These are phyloP conservation scores for Holcopasites calliopsidis DNA, from an alignment of 1,140 invertebrate genomes.

Conservation along the genomic window DNA sequence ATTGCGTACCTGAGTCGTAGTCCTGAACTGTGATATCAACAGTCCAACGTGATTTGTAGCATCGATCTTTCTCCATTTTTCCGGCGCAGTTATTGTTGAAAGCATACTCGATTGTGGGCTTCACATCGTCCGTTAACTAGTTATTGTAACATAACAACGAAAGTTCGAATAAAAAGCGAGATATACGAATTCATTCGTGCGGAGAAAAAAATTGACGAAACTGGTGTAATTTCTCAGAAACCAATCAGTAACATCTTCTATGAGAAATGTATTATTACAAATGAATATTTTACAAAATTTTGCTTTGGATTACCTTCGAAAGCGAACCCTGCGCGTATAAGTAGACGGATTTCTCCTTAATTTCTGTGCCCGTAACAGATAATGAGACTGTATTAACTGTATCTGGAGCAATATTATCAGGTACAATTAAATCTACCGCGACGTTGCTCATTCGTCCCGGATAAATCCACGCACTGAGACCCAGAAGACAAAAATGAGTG, in stretches of 20 bases:
- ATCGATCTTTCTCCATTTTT: conserved; percentile 72
- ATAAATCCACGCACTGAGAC: conserved; percentile 75
- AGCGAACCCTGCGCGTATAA: conserved; percentile 72
- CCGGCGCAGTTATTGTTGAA: conserved; percentile 81
- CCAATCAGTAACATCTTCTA: not conserved
- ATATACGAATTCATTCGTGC: too few species aligned
- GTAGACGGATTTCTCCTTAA: conserved; percentile 75
- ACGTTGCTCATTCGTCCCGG: conserved; percentile 80
- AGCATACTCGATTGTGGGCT: conserved; percentile 78
- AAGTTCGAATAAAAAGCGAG: not conserved
- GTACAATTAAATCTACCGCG: conserved; percentile 79
- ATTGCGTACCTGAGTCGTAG: conserved; percentile 77
- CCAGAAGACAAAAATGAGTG: conserved; percentile 7
- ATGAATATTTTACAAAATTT: conserved; percentile 15
- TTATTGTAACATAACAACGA: not conserved
- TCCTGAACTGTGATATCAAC: conserved; percentile 82
- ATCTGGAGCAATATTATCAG: conserved; percentile 73
- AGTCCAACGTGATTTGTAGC: conserved; percentile 82
- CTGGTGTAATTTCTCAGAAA: not conserved
- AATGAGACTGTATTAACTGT: conserved; percentile 82
- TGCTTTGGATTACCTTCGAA: conserved; percentile 51
- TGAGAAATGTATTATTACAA: not conserved
- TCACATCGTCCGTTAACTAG: conserved; percentile 70
- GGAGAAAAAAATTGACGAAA: too few species aligned
- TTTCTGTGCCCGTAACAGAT: conserved; percentile 64